Percentiles rank a stretch among this genome's conserved stretches.
phyloP scores from a whole-genome alignment of 1,140 invertebrate species.

The Lepidostoma basale region DNA sequence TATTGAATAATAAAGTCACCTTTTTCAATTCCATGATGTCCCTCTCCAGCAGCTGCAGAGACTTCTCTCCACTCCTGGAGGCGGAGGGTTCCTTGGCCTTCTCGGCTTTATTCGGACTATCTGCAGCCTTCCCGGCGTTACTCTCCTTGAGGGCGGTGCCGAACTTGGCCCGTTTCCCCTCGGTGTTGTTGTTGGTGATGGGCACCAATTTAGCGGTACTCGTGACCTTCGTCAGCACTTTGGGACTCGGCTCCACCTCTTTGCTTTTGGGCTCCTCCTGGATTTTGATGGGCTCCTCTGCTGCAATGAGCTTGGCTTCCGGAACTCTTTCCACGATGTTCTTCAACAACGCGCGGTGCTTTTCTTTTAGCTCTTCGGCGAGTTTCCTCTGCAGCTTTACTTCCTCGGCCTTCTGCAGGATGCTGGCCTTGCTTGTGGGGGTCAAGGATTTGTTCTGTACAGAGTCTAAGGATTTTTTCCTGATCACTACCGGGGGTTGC shows the following conservation, averaged over 20 bases:
- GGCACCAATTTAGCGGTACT: no score
- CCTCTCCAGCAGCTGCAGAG: constrained; percentile 55
- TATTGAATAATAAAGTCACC: constrained; percentile 46
- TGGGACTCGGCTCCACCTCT: neutral
- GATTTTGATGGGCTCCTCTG: neutral
- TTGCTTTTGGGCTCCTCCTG: neutral
- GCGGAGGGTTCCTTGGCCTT: constrained; percentile 12
- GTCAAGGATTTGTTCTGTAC: neutral
- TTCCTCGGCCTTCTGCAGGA: constrained; percentile 52
- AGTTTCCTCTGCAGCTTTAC: constrained; percentile 47
- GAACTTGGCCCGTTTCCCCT: no score
- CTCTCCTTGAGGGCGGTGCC: constrained; percentile 32
- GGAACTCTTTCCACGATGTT: neutral
- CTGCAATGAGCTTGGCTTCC: neutral
- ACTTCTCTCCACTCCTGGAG: constrained; percentile 53
- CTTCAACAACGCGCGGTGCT: constrained; percentile 5
- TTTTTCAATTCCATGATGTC: constrained; percentile 58
- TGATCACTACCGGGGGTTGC: constrained; percentile 26
- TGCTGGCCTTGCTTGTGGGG: constrained; percentile 38
- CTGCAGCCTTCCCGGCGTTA: neutral
- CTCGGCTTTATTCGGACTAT: neutral
- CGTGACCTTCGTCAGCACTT: neutral
- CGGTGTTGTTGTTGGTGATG: no score
- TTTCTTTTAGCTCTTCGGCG: constrained; percentile 19
- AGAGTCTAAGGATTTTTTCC: constrained; percentile 36